A percentile compares a stretch with the other conserved stretches of the same genome.
These are phyloP conservation scores for Microctonus brassicae DNA, from an alignment of 2,888 invertebrate species.

Conservation along the genomic window DNA sequence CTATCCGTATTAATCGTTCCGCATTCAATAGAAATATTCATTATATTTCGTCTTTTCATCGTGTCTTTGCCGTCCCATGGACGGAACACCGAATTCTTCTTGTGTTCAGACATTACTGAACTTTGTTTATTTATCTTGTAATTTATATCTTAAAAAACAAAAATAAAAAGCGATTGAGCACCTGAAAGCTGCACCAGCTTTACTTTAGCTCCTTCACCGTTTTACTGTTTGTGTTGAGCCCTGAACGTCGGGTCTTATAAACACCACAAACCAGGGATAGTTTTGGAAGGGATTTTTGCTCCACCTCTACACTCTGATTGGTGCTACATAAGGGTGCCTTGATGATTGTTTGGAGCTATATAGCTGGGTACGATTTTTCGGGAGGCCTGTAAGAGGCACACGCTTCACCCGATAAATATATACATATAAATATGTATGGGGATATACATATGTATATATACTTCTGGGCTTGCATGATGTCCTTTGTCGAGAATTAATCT, in stretches of 20 bases:
- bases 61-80: slow-evolving; percentile 14
- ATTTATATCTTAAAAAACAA: neutral
- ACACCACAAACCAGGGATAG: slow-evolving; percentile 31
- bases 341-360: slow-evolving; percentile 35
- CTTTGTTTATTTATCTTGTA: neutral
- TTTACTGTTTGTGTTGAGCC: slow-evolving; percentile 19
- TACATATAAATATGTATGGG: slow-evolving; percentile 26
- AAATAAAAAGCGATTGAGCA: neutral
- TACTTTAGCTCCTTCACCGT: neutral
- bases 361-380: slow-evolving; percentile 48
- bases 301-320: slow-evolving; percentile 56
- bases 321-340: slow-evolving; percentile 49
- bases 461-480: neutral
- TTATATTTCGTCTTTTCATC: neutral
- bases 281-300: slow-evolving; percentile 47
- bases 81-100: neutral
- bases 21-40: slow-evolving; percentile 23
- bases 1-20: slow-evolving; percentile 35
- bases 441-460: neutral
- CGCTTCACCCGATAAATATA: neutral
- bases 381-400: slow-evolving; percentile 44
- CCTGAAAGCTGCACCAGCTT: neutral
- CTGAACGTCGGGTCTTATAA: slow-evolving; percentile 18
- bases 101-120: neutral
- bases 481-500: slow-evolving; percentile 57